Percentiles rank a stretch among this genome's conserved stretches.
Evolutionary conservation across 2,888 invertebrate genomes (phyloP).

Genomic region (Chrysodeixis includens): DNA sequence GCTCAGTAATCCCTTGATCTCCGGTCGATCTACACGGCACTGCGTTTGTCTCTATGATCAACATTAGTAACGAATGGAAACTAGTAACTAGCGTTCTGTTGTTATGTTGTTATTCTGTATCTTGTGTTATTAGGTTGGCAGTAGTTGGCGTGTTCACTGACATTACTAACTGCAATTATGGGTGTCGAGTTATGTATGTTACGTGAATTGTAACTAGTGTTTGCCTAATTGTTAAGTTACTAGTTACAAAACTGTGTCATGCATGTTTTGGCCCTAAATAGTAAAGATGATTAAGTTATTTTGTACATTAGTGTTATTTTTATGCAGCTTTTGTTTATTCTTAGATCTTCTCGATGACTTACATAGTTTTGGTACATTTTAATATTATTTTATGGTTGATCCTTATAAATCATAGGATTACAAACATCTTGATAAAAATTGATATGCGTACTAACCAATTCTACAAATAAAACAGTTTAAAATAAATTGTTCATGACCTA

Average conservation of each 20-base stretch:
- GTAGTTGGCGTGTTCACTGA: slow-evolving; percentile 18
- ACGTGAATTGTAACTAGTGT: slow-evolving; percentile 8
- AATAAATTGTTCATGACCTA: no score
- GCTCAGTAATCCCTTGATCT: slow-evolving; percentile 56
- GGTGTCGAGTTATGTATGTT: slow-evolving; percentile 6
- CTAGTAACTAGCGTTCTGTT: no score
- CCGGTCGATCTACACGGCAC: slow-evolving; percentile 35
- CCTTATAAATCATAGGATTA: no score
- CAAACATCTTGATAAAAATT: no score
- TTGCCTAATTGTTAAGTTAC: neutral
- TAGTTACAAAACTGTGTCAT: slow-evolving; percentile 1
- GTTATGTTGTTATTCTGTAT: slow-evolving; percentile 36
- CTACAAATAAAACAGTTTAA: no score
- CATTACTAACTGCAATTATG: slow-evolving; percentile 14
- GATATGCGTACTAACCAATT: no score
- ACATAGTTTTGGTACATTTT: no score
- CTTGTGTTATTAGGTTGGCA: neutral
- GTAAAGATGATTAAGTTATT: no score
- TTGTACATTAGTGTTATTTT: no score
- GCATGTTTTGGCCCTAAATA: neutral
- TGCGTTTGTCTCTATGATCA: slow-evolving; percentile 31
- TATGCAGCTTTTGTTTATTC: no score
- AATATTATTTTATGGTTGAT: no score
- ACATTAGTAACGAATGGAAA: slow-evolving; percentile 39
- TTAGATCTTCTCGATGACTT: no score